Base-by-base conservation (phyloP, 2,888 invertebrate species). In the Petrolisthes manimaculis region DNA sequence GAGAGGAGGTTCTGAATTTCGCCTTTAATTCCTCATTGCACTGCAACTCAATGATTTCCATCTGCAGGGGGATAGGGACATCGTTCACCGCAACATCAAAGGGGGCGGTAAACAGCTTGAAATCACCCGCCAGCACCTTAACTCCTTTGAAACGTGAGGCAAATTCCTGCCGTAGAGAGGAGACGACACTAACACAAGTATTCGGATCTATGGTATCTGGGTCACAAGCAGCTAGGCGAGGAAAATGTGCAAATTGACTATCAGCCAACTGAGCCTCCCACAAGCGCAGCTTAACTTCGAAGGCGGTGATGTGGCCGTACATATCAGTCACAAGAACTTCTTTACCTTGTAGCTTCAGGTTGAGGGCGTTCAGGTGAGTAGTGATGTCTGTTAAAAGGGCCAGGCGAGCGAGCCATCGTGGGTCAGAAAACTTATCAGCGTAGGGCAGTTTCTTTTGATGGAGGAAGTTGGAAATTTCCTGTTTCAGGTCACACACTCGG, bases 31-130 rank as follows among this genome's bases (percentile, higher is more conserved):
- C 61, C 9, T 61, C 18, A 18, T 61, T 61, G 61, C 61, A 1
- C 61, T 61, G 61, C 61, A 78, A n/a, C 21, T 82, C 82, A 67
- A 61, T 82, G 61, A 82, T 21, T 82, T 67, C 82, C 82, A 82
- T 61, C 61, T 61, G 61, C 61, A 12, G 61, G 61, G 61, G 21
- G 54, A n/a, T 54, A 6, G 55, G 56, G 53, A n/a, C 51, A n/a
- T 55, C 1, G 53, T 53, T 4, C 51, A 79, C 55, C 8, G 80
- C 82, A 21, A 82, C 67, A 82, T 61, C 56, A 82, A 82, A 82
- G 21, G 82, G 82, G 12, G 82, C 56, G 61, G 82, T 67, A 82
- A 82, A 82, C 8, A 55, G 24, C 21, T 82, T 37, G 37, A 37
- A 37, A 37, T 37, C 2, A 37, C 37, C 37, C 37, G 0, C 37